These are phyloP conservation scores for Apis dorsata DNA, from an alignment of 1,140 invertebrate genomes.

Conservation along the genomic window DNA sequence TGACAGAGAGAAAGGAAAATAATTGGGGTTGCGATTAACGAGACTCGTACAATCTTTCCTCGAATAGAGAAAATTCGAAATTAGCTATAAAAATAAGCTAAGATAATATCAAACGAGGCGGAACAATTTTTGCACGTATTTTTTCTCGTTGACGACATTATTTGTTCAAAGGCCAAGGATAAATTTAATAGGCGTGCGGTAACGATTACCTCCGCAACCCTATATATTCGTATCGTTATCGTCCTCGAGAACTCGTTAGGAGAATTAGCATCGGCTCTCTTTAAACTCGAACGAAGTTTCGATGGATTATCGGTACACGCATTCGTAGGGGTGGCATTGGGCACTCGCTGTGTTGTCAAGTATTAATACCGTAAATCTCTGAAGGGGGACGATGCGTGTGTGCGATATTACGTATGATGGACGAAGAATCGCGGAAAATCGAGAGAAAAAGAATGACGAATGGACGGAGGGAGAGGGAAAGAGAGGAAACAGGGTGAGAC, in stretches of 20 bases:
- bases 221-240: background rate
- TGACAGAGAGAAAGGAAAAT: background rate
- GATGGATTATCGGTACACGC: background rate
- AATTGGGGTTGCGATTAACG: background rate
- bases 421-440: slow-evolving; percentile 44
- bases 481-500: slow-evolving; percentile 31
- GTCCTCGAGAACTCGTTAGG: slow-evolving; percentile 13
- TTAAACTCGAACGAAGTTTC: slow-evolving; percentile 4
- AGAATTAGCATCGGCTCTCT: background rate
- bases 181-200: background rate
- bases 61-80: background rate
- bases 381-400: background rate
- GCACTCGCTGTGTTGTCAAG: slow-evolving; percentile 10
- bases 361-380: slow-evolving; percentile 30
- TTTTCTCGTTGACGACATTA: background rate
- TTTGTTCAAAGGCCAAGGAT: slow-evolving; percentile 1
- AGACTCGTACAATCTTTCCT: background rate
- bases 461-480: slow-evolving; percentile 35
- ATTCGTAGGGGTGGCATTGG: background rate
- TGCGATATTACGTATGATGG: slow-evolving; percentile 39
- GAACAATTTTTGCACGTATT: background rate
- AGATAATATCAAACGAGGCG: background rate
- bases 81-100: background rate
- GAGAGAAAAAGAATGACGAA: slow-evolving; percentile 45
- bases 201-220: background rate